Conservation (phyloP, 2,113 vertebrate species). For the Cynoglossus semilaevis region DNA sequence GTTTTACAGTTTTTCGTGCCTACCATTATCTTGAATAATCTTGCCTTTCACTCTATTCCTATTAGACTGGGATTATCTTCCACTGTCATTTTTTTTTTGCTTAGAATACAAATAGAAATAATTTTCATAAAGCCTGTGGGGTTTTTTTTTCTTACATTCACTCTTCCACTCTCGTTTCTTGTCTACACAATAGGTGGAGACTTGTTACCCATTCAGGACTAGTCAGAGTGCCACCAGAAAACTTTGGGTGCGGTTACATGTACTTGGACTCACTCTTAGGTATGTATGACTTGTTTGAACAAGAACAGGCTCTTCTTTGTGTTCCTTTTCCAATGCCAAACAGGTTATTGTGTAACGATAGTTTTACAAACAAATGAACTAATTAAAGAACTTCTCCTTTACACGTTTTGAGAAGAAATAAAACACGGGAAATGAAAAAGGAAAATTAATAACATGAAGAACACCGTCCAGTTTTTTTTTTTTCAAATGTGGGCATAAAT, state of each 20-base stretch:
- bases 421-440: too few relatives aligned
- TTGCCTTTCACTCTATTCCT: too few relatives aligned
- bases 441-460: too few relatives aligned
- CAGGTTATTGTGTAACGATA: too few relatives aligned
- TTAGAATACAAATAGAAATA: too few relatives aligned
- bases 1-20: too few relatives aligned
- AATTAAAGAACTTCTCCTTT: too few relatives aligned
- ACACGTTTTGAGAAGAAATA: too few relatives aligned
- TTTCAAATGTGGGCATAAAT: too few relatives aligned
- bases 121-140: not conserved
- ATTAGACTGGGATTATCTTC: not conserved
- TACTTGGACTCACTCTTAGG: constrained; percentile 25
- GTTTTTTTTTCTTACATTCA: not conserved
- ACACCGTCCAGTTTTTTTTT: too few relatives aligned
- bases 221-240: constrained; percentile 7
- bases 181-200: not conserved
- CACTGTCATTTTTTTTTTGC: not conserved
- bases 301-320: constrained; percentile 51
- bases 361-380: too few relatives aligned
- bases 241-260: constrained; percentile 6
- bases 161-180: not conserved
- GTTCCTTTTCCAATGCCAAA: not conserved
- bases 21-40: too few relatives aligned
- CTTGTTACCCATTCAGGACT: constrained; percentile 1
- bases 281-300: constrained; percentile 16